Base-by-base conservation (phyloP, 2,113 vertebrate species). In the Poicephalus meyeri region DNA sequence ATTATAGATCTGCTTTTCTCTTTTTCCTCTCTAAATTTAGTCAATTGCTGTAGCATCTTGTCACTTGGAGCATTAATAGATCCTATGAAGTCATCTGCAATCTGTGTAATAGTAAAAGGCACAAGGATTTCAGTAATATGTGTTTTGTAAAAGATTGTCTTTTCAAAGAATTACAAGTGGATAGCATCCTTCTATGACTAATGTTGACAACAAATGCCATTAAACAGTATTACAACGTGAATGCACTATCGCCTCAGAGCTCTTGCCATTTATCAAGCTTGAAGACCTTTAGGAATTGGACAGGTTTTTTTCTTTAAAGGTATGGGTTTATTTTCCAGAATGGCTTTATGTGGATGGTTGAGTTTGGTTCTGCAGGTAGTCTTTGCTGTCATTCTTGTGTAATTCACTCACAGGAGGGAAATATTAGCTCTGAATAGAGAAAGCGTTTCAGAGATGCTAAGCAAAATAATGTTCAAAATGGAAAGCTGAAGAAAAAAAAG, bases 91-190 rank as follows among this genome's bases (percentile, higher is more conserved):
- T 92, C 64, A 83, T 58, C 39, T 88, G 50, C 64, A 93, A 35
- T 64, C 50, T 74, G 11, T 47, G 18, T 86, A 91, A 73, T 68
- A 46, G 64, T 88, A 50, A 83, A 90, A 83, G 37, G 37, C 69
- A 61, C 35, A 77, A 86, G 50, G 44, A 88, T 88, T 91, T 91
- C 52, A 69, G 44, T 84, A 74, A 83, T 19, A 16, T 2, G 60
- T 29, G 12, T 55, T 91, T 88, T 86, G 60, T 68, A 78, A 71
- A 80, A 70, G 33, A 55, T 78, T 1, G 5, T 77, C 9, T 90
- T 90, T 91, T 86, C 37, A 78, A 88, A 85, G 60, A 89, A 86
- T 80, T 94, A 33, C n/a, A 86, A 89, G 29, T 83, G 71, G 63
- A 29, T 66, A 80, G 31, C 64, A 90, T 68, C 42, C 16, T 21